Percentiles rank a stretch among this genome's conserved stretches.
phyloP scores from a whole-genome alignment of 2,888 invertebrate genomes.

The Neria commutata region DNA sequence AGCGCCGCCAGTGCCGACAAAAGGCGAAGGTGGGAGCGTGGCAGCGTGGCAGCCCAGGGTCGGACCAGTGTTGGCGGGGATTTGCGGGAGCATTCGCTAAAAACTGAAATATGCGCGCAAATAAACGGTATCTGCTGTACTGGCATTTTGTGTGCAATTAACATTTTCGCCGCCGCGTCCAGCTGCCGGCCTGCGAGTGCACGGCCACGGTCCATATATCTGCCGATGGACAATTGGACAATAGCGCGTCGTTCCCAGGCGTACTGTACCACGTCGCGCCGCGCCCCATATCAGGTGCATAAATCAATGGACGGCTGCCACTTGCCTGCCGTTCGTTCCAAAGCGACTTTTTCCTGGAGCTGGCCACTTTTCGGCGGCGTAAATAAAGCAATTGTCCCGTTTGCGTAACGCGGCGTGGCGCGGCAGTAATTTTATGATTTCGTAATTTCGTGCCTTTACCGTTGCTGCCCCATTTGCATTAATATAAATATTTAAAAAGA shows the following conservation, averaged over 20 bases:
- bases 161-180: slow-evolving; percentile 32
- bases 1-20: slow-evolving; percentile 1
- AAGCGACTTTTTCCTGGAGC: slow-evolving; percentile 8
- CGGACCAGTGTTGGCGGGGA: neutral
- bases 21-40: neutral
- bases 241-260: neutral
- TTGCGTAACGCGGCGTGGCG: too few species aligned
- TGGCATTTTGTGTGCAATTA: slow-evolving; percentile 40
- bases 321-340: neutral
- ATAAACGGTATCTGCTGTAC: neutral
- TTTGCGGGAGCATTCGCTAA: slow-evolving; percentile 15
- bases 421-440: neutral
- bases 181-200: slow-evolving; percentile 17
- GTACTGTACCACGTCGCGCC: too few species aligned
- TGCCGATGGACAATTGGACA: slow-evolving; percentile 8
- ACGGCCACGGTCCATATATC: slow-evolving; percentile 7
- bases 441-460: slow-evolving; percentile 2
- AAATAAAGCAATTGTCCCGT: slow-evolving; percentile 52
- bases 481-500: neutral
- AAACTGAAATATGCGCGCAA: slow-evolving; percentile 30
- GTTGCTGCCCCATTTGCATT: neutral
- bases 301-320: slow-evolving; percentile 41
- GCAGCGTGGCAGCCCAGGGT: slow-evolving; percentile 4
- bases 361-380: slow-evolving; percentile 35
- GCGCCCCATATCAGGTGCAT: slow-evolving; percentile 35